phyloP scores from a whole-genome alignment of 2,113 vertebrate species.

The Carollia perspicillata region DNA sequence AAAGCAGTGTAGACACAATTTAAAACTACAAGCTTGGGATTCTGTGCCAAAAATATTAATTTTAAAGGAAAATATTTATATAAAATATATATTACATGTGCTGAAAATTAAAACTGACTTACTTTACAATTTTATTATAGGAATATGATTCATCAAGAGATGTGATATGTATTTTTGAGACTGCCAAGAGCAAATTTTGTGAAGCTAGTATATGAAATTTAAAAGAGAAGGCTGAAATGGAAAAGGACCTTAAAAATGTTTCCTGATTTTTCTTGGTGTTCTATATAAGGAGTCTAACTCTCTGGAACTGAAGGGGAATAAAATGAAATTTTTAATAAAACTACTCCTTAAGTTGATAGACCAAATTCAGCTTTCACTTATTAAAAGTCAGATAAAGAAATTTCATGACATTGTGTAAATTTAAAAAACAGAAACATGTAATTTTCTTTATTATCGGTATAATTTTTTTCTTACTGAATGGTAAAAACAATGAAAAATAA shows the following conservation, averaged over 20 bases:
- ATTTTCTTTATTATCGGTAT: conserved; percentile 25
- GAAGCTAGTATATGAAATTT: neutral
- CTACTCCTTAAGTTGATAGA: conserved; percentile 17
- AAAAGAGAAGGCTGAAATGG: neutral
- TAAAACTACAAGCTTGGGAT: neutral
- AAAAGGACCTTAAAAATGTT: conserved; percentile 34
- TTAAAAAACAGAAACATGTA: conserved; percentile 2
- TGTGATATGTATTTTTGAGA: conserved; percentile 23
- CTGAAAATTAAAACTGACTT: neutral
- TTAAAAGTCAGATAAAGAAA: neutral
- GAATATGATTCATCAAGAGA: conserved; percentile 28
- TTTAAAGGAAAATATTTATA: conserved; percentile 46
- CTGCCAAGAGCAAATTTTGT: neutral
- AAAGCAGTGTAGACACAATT: neutral
- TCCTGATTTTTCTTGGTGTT: conserved; percentile 3
- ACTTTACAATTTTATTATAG: conserved; percentile 17
- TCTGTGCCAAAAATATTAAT: conserved; percentile 41
- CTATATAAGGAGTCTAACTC: neutral
- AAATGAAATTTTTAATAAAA: neutral
- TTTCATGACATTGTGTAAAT: neutral
- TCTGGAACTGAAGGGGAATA: conserved; percentile 29
- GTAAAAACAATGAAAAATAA: conserved; percentile 44
- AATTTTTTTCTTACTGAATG: neutral
- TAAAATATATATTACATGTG: neutral
- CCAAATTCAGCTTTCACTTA: conserved; percentile 15